Base-by-base conservation (phyloP, 2,888 invertebrate species). In the Chalcis sispes region DNA sequence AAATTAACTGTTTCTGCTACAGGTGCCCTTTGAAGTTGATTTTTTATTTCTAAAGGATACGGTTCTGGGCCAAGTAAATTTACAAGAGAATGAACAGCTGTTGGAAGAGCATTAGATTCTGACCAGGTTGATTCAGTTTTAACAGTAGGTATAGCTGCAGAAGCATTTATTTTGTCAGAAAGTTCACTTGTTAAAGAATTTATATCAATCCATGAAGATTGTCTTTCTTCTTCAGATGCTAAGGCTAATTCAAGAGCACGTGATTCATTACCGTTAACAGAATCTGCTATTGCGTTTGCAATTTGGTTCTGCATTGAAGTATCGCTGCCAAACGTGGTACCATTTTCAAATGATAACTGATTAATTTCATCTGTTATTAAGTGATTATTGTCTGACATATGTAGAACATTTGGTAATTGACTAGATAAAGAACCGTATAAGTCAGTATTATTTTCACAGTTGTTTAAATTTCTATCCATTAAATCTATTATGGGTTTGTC, bases 131-230 rank as follows among this genome's bases (percentile, higher is more conserved):
- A 85, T 73, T 88, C 83, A 0, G 87, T 86, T 59, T 84, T 82
- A 0, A 87, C 80, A 1, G 85, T 83, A 23, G 92, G 92, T 0
- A 92, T 91, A 0, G 93, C 92, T 0, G 93, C 92, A 71, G 94
- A 88, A 3, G 93, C 92, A 80, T 92, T 93, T 58, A 78, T 78
- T 73, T 78, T 78, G 13, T 78, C 76, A 10, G 76, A 64, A 40
- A 78, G 67, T 62, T 78, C 76, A 59, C 61, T 76, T 13, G 78
- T 76, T 32, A 78, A 32, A 10, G 76, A 73, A 54, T 78, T 78
- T 0, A 94, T 93, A 83, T 95, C 94, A 1, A 93, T 91, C 95
- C 95, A 95, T 0, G 93, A 93, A 0, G 93, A 92, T 77, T 94
- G 93, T 50, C 94, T 90, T 87, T 95, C 95, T 79, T 94, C 92